phyloP scores from a whole-genome alignment of 2,113 vertebrate genomes.

The Lepisosteus oculatus region DNA sequence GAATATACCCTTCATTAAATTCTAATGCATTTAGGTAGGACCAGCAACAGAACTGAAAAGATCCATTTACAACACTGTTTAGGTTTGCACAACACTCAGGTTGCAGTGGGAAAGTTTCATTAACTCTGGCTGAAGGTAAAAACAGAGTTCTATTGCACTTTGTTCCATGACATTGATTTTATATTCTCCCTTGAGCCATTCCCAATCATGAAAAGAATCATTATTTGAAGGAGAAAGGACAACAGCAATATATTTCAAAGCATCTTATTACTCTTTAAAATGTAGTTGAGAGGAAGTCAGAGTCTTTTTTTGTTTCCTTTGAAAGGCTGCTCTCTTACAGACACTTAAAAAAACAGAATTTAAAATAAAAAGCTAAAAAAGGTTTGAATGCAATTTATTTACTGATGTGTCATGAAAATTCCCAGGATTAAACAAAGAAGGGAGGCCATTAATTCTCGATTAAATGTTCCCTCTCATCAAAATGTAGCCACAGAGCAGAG shows the following conservation, averaged over 20 bases:
- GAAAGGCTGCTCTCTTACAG: too few relatives aligned
- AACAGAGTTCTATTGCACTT: not conserved
- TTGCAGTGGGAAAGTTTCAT: slow-evolving; percentile 1
- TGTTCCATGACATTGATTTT: slow-evolving; percentile 28
- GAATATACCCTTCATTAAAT: too few relatives aligned
- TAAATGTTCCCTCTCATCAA: not conserved
- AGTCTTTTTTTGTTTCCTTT: too few relatives aligned
- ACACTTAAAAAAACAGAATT: too few relatives aligned
- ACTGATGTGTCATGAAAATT: not conserved
- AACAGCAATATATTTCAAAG: too few relatives aligned
- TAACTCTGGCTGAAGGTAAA: slow-evolving; percentile 10
- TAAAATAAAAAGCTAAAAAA: too few relatives aligned
- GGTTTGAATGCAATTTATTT: not conserved
- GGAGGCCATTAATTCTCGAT: not conserved
- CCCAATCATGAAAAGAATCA: not conserved
- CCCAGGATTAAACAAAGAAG: not conserved
- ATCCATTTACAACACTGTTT: not conserved
- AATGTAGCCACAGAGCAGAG: too few relatives aligned
- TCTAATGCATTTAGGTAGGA: not conserved
- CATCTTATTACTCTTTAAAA: too few relatives aligned
- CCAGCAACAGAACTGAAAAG: not conserved
- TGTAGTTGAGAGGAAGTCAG: too few relatives aligned
- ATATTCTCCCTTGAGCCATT: slow-evolving; percentile 21
- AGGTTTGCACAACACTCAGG: not conserved
- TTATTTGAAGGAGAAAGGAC: too few relatives aligned